Base-by-base conservation (phyloP, 2,888 invertebrate species). In the Prostheceraeus crozeri region DNA sequence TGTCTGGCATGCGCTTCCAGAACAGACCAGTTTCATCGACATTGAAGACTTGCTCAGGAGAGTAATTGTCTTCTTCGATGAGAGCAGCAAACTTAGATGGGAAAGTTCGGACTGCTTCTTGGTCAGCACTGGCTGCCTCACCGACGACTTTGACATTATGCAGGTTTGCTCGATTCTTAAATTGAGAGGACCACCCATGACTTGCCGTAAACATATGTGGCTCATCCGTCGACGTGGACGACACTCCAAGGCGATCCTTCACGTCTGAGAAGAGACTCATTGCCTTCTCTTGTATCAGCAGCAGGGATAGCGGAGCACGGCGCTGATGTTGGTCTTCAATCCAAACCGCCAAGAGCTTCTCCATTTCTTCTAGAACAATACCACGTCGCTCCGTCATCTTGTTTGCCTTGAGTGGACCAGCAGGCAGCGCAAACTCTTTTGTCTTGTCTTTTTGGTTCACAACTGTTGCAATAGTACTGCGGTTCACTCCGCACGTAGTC, bases 1-100 rank as follows among this genome's bases (percentile, higher is more conserved):
- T 52, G 1, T 31, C 14, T 3, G 67, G 65, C 63, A 68, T 62
- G 40, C 56, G 53, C 51, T 68, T 67, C 66, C 67, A 66, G 36
- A 54, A 63, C 1, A 66, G 53, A n/a, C 65, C 63, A n/a, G 62
- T 68, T 52, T 68, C 61, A 23, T 64, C 63, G 27, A 58, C 53
- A 40, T 63, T 63, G 40, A 66, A 66, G 1, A 66, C 60, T 46
- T 66, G 62, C 33, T 63, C 27, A 2, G 63, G 45, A 0, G 19
- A 19, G 31, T 66, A 66, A 8, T 59, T 48, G 6, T 55, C 58
- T 53, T 35, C 21, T 35, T 19, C 31, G 54, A 28, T 60, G n/a
- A n/a, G n/a, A n/a, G n/a, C n/a, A n/a, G n/a, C n/a, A n/a, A n/a
- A n/a, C n/a, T n/a, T n/a, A n/a, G n/a, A n/a, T n/a, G n/a, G n/a